Evolutionary conservation across 2,113 vertebrate species (phyloP), one percentile per base, ranked within the genome.

Genomic region (Butastur rufipennis): DNA sequence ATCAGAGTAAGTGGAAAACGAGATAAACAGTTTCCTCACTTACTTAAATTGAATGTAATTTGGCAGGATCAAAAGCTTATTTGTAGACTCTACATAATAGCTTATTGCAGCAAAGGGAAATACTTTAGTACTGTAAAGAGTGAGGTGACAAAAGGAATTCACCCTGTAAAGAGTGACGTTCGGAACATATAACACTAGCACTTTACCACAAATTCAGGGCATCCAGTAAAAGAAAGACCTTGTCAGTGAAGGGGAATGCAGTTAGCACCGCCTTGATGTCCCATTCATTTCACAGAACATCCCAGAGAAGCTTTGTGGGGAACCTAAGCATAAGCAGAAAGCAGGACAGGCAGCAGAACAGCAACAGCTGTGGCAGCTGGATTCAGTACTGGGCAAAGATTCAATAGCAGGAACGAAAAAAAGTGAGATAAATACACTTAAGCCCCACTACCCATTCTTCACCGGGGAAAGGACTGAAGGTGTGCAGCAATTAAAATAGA

Each of bases 271-370:
- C 91, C 93, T 87, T 90, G 83, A 88, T 50, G 93, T 90, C 89
- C 88, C 86, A 83, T 95, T 95, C 84, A 97, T 71, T 96, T 97
- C 94, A 96, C 90, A 92, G 91, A 95, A 45, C 36, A 95, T 93
- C 77, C 91, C 89, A 86, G 67, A 94, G 89, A 92, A 74, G 78
- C 66, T 95, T 90, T 96, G 98, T 85, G 91, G 55, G 81, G 95
- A 98, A 95, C 87, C 93, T 72, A 95, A 95, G 86, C 92, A 96
- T 73, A 94, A 95, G 86, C 95, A 95, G 94, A 93, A 94, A 98
- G 91, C 88, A 96, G 95, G 36, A 68, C 74, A 91, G 58, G 85
- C 88, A 92, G 90, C 79, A 95, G 88, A 97, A 91, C 81, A 95
- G 56, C 90, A 97, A 55, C 55, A 93, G 82, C 95, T 94, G 96